Base-by-base conservation (phyloP, 2,797 vertebrate genomes). In the Esox lucius region DNA sequence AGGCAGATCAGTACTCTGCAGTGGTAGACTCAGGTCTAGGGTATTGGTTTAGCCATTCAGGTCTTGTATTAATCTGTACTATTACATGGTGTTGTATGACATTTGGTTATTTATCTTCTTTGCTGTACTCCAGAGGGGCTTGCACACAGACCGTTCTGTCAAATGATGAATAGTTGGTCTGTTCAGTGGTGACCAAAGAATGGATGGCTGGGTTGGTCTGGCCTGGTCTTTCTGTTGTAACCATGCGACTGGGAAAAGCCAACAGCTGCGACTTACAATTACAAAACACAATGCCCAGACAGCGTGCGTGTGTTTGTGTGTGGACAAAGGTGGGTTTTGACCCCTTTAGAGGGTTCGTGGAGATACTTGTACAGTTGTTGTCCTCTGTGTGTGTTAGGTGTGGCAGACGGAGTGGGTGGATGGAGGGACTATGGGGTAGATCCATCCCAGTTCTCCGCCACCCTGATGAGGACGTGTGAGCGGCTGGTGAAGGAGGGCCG, bases 391-490 rank as follows among this genome's bases (percentile, higher is more conserved):
- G 39, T 70, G 13, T 39, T 35, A 98, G 98, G 98, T 68, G 97
- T 99, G 70, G 98, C 98, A 48, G 98, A 99, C 81, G 98, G 97
- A 24, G 98, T 99, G 0, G 98, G 98, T 24, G 98, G 98, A 73
- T 99, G 97, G 97, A 92, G 98, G 75, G 98, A 99, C 93, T 99
- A 99, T 48, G 98, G 98, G 19, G 97, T 99, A 31, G 98, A 99
- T 87, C 98, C 98, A 0, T 99, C 98, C 51, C 97, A 97, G 91
- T 99, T 99, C 91, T 99, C 98, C 76, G 95, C 95, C 84, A 99
- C 98, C 33, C 93, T 99, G 72, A 99, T 99, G 97, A 95, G 95
- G 87, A 99, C 97, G 0, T 99, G 98, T 39, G 97, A 99, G 89
- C 94, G 97, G 84, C 93, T 99, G 83, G 97, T 99, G 1, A 98